Percentiles rank a stretch among this genome's conserved stretches.
phyloP scores from a whole-genome alignment of 2,888 invertebrate species.

The Oconnorella tubifera region DNA sequence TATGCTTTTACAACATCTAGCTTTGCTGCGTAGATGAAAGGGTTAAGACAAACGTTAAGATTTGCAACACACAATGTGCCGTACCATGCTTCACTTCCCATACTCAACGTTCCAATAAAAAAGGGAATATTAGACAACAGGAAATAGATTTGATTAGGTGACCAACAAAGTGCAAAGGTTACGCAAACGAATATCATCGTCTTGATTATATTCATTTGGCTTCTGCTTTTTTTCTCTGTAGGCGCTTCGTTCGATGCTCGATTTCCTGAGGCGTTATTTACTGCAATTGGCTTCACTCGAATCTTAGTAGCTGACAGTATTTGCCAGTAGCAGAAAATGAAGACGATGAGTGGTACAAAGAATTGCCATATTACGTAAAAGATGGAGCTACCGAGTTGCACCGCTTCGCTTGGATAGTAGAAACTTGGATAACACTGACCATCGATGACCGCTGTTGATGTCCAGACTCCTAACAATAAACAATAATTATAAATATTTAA shows the following conservation, averaged over 20 bases:
- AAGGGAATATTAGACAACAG: slow-evolving; percentile 4
- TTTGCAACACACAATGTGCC: slow-evolving; percentile 5
- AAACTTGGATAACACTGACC: not conserved
- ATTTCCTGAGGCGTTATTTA: not conserved
- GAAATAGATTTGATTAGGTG: slow-evolving; percentile 15
- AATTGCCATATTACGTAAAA: slow-evolving; percentile 9
- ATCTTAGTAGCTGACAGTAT: not conserved
- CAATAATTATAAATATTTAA: not conserved
- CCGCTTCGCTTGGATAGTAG: not conserved
- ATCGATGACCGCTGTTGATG: not conserved
- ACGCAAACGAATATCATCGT: slow-evolving; percentile 15
- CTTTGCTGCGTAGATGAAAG: slow-evolving; percentile 14
- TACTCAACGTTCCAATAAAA: not conserved
- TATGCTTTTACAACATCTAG: slow-evolving; percentile 7
- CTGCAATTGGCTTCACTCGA: not conserved
- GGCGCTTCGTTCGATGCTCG: not conserved
- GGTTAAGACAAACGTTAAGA: slow-evolving; percentile 6
- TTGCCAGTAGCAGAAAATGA: slow-evolving; percentile 6
- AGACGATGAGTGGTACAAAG: slow-evolving; percentile 8
- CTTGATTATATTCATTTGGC: slow-evolving; percentile 5
- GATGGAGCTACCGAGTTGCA: slow-evolving; percentile 1
- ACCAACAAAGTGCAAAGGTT: slow-evolving; percentile 5
- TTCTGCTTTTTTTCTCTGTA: not conserved
- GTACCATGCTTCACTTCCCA: slow-evolving; percentile 10
- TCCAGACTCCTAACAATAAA: not conserved